Evolutionary conservation across 2,888 invertebrate species (phyloP), one percentile per base, ranked within the genome.

Genomic region (Aphidius colemani): DNA sequence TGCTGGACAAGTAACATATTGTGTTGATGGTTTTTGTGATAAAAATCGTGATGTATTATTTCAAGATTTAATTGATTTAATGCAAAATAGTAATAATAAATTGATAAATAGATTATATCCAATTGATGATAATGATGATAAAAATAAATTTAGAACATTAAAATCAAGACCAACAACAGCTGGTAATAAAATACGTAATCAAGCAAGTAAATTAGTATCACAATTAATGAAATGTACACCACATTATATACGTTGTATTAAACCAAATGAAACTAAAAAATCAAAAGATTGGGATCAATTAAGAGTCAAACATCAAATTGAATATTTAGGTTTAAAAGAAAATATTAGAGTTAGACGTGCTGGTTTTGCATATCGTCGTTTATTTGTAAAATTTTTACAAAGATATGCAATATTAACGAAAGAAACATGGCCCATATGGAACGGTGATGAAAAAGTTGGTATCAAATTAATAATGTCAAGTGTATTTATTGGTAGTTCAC

Each of bases 221-320:
- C 88, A 88, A 50, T 78, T 90, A 71, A 89, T 87, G 87, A 85
- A 85, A 72, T 89, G 89, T 75, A 86, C 87, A 6, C 89, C 89
- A 7, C 89, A 89, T 79, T 90, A 90, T 76, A 88, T 90, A 66
- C 83, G 89, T 68, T 90, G 89, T 76, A 89, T 90, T 71, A 90
- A 90, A 76, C 89, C 90, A 11, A 90, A 90, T 76, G 89, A 90
- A 75, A 88, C 88, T 18, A 89, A 89, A 78, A 84, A 83, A 69
- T 84, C 89, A 1, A 81, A 85, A 30, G 89, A 89, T 73, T 90
- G 89, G 87, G 89, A 90, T 71, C 85, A 87, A 46, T 81, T 84
- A 67, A 84, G 88, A 73, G 88, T 89, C 1, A 85, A 85, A 69
- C 89, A 90, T 83, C 67, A 81, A 78, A 88, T 89, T 53, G 88